Conservation (phyloP, 2,888 invertebrate genomes). For the Ophonus ardosiacus region DNA sequence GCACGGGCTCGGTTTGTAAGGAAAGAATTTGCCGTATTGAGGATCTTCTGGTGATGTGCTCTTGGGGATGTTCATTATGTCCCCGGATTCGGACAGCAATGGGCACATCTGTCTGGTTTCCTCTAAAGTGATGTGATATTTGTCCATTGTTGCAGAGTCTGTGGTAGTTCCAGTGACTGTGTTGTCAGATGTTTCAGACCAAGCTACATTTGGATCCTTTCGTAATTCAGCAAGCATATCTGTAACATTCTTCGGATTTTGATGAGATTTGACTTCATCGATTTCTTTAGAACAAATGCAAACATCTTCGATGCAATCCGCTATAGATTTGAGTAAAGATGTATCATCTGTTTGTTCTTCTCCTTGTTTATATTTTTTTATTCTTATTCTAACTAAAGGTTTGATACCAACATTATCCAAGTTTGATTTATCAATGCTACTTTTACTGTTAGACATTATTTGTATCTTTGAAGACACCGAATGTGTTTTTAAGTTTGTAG, state of each 20-base stretch:
- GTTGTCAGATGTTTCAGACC: background rate
- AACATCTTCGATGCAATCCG: no score
- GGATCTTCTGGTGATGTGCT: background rate
- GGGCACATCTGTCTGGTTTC: background rate
- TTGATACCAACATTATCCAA: background rate
- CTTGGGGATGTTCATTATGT: background rate
- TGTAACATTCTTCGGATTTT: background rate
- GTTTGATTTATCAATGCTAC: background rate
- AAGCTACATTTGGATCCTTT: background rate
- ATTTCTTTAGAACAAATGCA: no score
- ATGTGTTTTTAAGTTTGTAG: background rate
- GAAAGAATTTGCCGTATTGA: background rate
- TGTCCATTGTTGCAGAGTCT: background rate
- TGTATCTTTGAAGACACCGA: background rate
- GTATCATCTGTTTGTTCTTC: background rate
- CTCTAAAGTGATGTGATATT: background rate
- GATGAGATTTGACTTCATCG: background rate
- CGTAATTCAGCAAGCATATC: background rate
- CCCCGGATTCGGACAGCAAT: background rate
- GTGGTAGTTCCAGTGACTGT: background rate
- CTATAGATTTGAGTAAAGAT: no score
- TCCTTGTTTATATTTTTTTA: background rate
- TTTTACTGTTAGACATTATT: background rate
- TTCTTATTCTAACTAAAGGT: background rate
- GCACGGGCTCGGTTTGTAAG: background rate